Base-by-base conservation (phyloP, 2,888 invertebrate species). In the Sarcophaga subvicina region DNA sequence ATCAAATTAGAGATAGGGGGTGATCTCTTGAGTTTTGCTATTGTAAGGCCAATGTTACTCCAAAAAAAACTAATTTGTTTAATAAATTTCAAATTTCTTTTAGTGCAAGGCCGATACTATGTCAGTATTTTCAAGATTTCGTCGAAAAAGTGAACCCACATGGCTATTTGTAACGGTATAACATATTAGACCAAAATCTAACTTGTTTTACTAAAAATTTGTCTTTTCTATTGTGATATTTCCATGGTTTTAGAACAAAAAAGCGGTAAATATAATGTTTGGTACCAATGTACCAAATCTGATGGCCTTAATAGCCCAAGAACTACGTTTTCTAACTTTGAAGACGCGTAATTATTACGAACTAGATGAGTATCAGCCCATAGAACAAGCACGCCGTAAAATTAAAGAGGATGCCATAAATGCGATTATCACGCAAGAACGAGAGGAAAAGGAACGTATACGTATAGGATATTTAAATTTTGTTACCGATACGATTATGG, bases 1-100 rank as follows among this genome's bases (percentile, higher is more conserved):
- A 95, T 98, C 88, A 98, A 98, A 93, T 95, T 98, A 90, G 98
- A 98, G 94, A 93, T 97, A 22, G 98, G 98, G 5, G 98, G 98
- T 82, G 97, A 98, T 90, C 91, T 90, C 90, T 94, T 98, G 70
- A 96, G 96, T 86, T 95, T 97, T 88, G 98, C 97, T 11, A 94
- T 96, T 79, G 93, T 93, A 90, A 91, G 90, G 47, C 3, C 54
- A 54, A 14, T 14, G 37, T 20, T 60, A 45, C 45, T 37, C 2
- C 8, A n/a, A 4, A n/a, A 1, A 1, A 6, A 47, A 3, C 17
- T 20, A 47, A 85, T 45, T 45, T 69, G 17, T 22, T 66, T 3
- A 49, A 4, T 22, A 59, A 14, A 54, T 14, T 12, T 54, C 17
- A 14, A 14, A 8, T 22, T 22, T 66, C 4, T 60, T 83, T 4